Evolutionary conservation across 2,888 invertebrate species (phyloP), one percentile per base, ranked within the genome.

Genomic region (Perithous albicinctus): DNA sequence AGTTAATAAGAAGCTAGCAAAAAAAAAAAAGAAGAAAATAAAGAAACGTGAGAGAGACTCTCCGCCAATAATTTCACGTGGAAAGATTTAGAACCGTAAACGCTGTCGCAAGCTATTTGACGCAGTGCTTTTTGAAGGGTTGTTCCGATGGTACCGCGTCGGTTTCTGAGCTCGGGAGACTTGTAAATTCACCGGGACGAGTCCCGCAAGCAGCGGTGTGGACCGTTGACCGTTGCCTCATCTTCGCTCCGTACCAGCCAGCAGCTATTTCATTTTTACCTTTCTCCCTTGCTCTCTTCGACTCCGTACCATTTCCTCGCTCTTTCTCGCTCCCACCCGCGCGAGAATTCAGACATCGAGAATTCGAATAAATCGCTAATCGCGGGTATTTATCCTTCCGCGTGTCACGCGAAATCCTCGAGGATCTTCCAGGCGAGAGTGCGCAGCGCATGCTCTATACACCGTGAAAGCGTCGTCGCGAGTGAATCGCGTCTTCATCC

Each of bases 341-440:
- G 59, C 69, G 48, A n/a, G n/a, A 59, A 43, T 66, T 18, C 29
- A n/a, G 29, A 41, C 66, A 63, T 43, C 82, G 86, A 87, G 88
- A 90, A 90, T 90, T 89, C 88, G 86, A 91, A 91, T 91, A 90
- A 91, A 91, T 91, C 89, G 89, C 87, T 89, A 90, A 90, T 90
- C 90, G 88, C 85, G 84, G 86, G 86, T 87, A 85, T 85, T 85
- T 85, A 85, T 84, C 85, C 84, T 82, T 82, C 82, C 85, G 81
- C 82, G 73, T 78, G 82, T 72, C 82, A 79, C 86, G 73, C 81
- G 73, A 38, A 56, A 74, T 63, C 72, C 77, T 66, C 54, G 54
- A 38, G 54, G 41, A 32, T 20, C 32, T 66, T 61, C 18, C 29
- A 8, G 43, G 43, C 48, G 59, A 61, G 72, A 75, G 72, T 41